Evolutionary conservation across 2,888 invertebrate genomes (phyloP), one percentile per base, ranked within the genome.

Genomic region (Drepanosiphum platanoidis): DNA sequence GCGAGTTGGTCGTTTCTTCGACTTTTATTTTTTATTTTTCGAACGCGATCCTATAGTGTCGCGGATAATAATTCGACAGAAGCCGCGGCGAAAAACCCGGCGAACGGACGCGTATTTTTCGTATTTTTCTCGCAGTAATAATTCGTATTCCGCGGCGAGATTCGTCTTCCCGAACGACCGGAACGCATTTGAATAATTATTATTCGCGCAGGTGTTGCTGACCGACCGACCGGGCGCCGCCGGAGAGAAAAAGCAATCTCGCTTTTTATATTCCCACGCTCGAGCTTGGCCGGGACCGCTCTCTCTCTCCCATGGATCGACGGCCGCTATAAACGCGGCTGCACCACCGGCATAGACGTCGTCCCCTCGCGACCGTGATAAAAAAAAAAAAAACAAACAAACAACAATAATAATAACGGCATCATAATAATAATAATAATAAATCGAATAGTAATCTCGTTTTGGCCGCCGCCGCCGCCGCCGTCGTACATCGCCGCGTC

Each of bases 181-280:
- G 18, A 5, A 18, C 18, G 52, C 5, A 18, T 79, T 42, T 71
- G n/a, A n/a, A n/a, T n/a, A n/a, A n/a, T n/a, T n/a, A 79, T 66
- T 79, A 79, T 66, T 61, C 42, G 66, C 36, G 72, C 82, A 82
- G 71, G 82, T 82, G 82, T 18, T 74, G 27, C 27, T 3, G 71
- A 27, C 39, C 68, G 46, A 32, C 34, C 58, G 39, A 36, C 81
- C 79, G 66, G 68, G 15, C 32, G 32, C 32, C 30, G 32, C 15
- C 9, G 2, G 30, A 13, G 13, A 30, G 30, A 15, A 13, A 66
- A 42, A 72, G 42, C n/a, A 30, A 46, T 39, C n/a, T n/a, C 42
- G 30, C 72, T 30, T 39, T 72, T 42, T 72, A 72, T 42, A 22
- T 72, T 72, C 81, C 71, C 71, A 81, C 71, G 81, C 30, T 52